A percentile compares a stretch with the other conserved stretches of the same genome.
These are phyloP conservation scores for Carassius gibelio DNA, from an alignment of 2,113 vertebrate species.

Conservation along the genomic window DNA sequence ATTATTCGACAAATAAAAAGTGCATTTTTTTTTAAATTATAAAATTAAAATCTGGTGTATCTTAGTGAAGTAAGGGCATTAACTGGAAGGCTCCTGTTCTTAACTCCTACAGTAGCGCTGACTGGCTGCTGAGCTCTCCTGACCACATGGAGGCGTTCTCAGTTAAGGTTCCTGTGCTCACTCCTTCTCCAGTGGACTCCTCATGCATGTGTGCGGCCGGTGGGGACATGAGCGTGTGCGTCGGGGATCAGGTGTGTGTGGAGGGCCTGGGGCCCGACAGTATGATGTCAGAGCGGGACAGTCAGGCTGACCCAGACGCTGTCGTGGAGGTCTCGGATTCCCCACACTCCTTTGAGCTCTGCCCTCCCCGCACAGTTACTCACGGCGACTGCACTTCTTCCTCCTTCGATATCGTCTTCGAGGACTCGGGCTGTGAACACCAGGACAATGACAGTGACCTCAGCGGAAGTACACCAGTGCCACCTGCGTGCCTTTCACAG, in stretches of 20 bases:
- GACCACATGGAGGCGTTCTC: conserved; percentile 88
- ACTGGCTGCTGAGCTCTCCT: conserved; percentile 91
- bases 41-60: no score
- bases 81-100: background rate
- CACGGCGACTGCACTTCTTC: conserved; percentile 89
- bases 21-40: no score
- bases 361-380: conserved; percentile 68
- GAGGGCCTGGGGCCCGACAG: conserved; percentile 73
- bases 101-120: conserved; percentile 79
- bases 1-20: no score
- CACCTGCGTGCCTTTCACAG: conserved; percentile 73
- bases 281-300: conserved; percentile 78
- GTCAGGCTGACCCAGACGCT: conserved; percentile 79
- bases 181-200: conserved; percentile 66
- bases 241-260: conserved; percentile 36
- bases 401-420: conserved; percentile 92
- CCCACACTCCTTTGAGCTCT: conserved; percentile 78
- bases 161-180: conserved; percentile 85
- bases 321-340: conserved; percentile 76
- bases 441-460: conserved; percentile 67
- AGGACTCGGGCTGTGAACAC: conserved; percentile 92
- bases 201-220: conserved; percentile 27
- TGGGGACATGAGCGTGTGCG: conserved; percentile 55
- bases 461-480: conserved; percentile 42
- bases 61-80: background rate